phyloP scores from a whole-genome alignment of 2,797 vertebrate genomes.

The Myotis planiceps region DNA sequence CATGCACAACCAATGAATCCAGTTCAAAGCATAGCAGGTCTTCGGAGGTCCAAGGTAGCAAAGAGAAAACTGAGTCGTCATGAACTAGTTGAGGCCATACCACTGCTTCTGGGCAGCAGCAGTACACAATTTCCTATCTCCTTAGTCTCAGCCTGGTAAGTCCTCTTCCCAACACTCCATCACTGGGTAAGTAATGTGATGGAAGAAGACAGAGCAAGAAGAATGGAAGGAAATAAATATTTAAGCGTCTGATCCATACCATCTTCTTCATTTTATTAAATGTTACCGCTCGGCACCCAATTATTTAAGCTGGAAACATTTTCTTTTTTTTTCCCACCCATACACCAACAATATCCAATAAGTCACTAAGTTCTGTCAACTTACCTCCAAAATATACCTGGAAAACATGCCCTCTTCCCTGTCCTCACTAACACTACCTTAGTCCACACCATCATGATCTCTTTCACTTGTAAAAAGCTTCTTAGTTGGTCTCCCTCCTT shows the following conservation, averaged over 20 bases:
- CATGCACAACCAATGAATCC: background rate
- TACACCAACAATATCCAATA: background rate
- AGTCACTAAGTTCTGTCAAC: background rate
- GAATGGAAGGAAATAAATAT: background rate
- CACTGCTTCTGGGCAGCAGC: background rate
- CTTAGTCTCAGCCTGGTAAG: background rate
- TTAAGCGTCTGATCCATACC: background rate
- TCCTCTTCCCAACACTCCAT: background rate
- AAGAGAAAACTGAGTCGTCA: background rate
- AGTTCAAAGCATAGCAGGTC: background rate
- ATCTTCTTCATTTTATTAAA: slow-evolving; percentile 8
- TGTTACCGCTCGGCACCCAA: background rate
- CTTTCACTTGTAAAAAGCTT: background rate
- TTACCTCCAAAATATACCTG: background rate
- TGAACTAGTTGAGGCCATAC: background rate
- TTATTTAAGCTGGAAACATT: slow-evolving; percentile 2
- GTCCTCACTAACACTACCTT: background rate
- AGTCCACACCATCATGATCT: background rate
- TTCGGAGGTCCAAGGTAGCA: background rate
- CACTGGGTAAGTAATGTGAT: background rate
- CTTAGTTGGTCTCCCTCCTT: background rate
- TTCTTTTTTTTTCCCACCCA: background rate
- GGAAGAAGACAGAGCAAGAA: background rate
- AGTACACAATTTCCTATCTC: background rate
- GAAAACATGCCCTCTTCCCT: background rate